Conservation (phyloP, 2,888 invertebrate species). For the Habrosyne pyritoides region DNA sequence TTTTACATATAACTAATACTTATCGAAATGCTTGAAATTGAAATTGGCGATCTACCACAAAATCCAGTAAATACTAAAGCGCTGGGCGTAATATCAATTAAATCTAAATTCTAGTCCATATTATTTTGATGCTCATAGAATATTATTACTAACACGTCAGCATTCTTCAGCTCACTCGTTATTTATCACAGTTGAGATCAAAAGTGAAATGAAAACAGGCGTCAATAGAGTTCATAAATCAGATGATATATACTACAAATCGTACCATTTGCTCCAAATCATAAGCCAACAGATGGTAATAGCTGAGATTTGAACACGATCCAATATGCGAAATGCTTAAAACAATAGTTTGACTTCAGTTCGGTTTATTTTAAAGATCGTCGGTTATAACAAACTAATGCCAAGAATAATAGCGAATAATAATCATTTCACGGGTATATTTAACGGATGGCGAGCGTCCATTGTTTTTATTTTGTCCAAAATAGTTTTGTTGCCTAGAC, state of each 20-base stretch:
- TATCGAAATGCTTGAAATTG: too few relatives aligned
- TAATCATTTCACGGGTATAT: slow-evolving; percentile 10
- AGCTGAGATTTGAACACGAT: slow-evolving; percentile 31
- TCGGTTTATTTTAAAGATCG: slow-evolving; percentile 23
- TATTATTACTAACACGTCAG: background rate
- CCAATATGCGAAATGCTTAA: slow-evolving; percentile 24
- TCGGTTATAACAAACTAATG: slow-evolving; percentile 33
- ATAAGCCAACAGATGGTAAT: slow-evolving; percentile 17
- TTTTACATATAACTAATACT: too few relatives aligned
- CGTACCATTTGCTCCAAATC: background rate
- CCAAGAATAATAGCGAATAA: slow-evolving; percentile 39
- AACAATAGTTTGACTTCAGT: slow-evolving; percentile 30
- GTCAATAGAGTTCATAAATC: background rate
- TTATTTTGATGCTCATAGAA: background rate
- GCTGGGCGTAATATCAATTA: background rate
- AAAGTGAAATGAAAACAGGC: slow-evolving; percentile 3
- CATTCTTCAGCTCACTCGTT: background rate
- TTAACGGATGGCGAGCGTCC: background rate
- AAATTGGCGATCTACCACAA: background rate
- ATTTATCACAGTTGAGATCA: background rate
- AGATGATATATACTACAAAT: background rate
- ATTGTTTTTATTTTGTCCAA: background rate
- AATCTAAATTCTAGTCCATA: background rate
- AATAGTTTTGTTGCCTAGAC: background rate
- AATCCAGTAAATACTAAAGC: background rate